A percentile compares a stretch with the other conserved stretches of the same genome.
These are phyloP conservation scores for Synanthedon myopaeformis DNA, from an alignment of 2,888 invertebrate species.

Conservation along the genomic window DNA sequence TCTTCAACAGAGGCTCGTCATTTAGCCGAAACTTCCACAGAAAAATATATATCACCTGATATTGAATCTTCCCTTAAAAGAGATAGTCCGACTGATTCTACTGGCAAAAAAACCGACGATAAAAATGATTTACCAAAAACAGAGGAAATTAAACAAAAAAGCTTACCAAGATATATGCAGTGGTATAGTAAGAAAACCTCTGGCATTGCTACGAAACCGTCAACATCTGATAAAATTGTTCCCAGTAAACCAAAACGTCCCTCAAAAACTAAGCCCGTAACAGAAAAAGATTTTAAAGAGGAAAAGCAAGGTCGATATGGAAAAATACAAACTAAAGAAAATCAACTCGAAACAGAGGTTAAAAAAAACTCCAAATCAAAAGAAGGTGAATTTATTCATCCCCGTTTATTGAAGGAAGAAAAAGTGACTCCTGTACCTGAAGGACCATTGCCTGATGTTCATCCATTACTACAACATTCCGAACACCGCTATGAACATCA, in stretches of 20 bases:
- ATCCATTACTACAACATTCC: constrained; percentile 82
- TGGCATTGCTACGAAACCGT: constrained; percentile 37
- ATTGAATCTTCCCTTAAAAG: constrained; percentile 23
- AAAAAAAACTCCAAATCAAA: constrained; percentile 70
- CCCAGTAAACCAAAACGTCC: constrained; percentile 61
- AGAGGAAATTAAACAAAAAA: constrained; percentile 53
- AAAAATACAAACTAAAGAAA: constrained; percentile 53
- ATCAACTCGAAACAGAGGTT: constrained; percentile 51
- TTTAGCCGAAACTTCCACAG: constrained; percentile 16
- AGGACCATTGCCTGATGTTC: constrained; percentile 61
- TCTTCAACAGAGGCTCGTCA: constrained; percentile 63
- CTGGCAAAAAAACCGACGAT: constrained; percentile 28
- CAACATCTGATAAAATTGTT: constrained; percentile 48
- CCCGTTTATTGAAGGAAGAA: constrained; percentile 57
- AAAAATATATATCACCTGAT: constrained; percentile 25
- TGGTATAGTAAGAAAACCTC: constrained; percentile 77
- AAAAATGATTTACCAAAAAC: constrained; percentile 21
- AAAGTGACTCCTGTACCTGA: constrained; percentile 61
- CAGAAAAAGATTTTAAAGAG: constrained; percentile 23
- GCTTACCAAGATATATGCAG: constrained; percentile 80
- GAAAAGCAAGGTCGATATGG: constrained; percentile 43
- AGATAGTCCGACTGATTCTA: constrained; percentile 44
- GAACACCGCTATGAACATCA: constrained; percentile 80
- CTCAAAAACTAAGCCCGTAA: constrained; percentile 34
- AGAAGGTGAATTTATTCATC: constrained; percentile 67